A percentile compares a stretch with the other conserved stretches of the same genome.
phyloP scores from a whole-genome alignment of 2,113 vertebrate genomes.

The Microcebus ravelobensis region DNA sequence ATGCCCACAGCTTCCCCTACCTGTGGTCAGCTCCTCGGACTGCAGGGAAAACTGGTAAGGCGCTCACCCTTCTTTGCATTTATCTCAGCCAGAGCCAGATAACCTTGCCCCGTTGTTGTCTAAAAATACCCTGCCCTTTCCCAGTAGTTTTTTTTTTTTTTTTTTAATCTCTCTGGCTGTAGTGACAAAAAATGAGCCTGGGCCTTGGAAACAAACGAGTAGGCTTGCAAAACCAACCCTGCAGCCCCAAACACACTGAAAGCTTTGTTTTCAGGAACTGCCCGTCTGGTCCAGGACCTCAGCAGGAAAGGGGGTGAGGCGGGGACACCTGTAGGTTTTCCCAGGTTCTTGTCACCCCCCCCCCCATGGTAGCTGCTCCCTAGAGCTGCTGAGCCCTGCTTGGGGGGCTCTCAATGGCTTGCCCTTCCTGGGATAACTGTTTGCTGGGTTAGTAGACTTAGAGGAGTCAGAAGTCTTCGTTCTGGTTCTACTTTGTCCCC shows the following conservation, averaged over 20 bases:
- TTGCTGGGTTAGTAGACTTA: neutral
- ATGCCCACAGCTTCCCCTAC: constrained; percentile 39
- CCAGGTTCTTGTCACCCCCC: constrained; percentile 2
- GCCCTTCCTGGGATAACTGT: neutral
- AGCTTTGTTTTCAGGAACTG: constrained; percentile 27
- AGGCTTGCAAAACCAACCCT: neutral
- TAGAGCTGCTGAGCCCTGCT: neutral
- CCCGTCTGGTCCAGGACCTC: neutral
- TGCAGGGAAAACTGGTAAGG: neutral
- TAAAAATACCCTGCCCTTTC: constrained; percentile 40
- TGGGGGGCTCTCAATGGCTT: neutral
- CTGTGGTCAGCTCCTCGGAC: constrained; percentile 15
- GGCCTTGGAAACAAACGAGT: constrained; percentile 8
- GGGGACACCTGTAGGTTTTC: constrained; percentile 67
- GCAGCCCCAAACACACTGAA: neutral
- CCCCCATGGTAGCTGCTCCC: neutral
- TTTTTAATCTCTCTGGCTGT: constrained; percentile 33
- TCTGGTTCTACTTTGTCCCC: neutral
- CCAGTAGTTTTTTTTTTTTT: neutral
- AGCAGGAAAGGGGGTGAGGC: neutral
- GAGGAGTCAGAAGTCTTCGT: neutral
- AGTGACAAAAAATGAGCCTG: neutral
- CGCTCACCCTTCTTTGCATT: constrained; percentile 57
- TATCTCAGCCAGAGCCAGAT: constrained; percentile 70
- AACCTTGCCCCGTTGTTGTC: constrained; percentile 39